phyloP scores from a whole-genome alignment of 2,113 vertebrate genomes.

The Oryzias javanicus region DNA sequence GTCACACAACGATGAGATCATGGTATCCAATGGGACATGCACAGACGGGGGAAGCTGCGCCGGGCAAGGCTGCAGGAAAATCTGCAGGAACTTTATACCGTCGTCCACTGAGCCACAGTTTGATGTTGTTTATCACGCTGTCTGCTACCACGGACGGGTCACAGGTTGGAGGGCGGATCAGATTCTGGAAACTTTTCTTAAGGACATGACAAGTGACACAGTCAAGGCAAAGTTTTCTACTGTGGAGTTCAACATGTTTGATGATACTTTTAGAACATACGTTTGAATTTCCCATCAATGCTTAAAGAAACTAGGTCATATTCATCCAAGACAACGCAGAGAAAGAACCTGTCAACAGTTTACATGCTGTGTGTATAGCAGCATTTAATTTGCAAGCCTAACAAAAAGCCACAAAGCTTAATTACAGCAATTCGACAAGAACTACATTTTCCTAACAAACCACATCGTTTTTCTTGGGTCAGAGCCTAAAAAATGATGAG shows the following conservation, averaged over 20 bases:
- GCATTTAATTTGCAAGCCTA: no score
- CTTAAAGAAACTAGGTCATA: no score
- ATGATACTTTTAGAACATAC: no score
- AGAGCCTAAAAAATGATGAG: no score
- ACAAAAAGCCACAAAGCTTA: no score
- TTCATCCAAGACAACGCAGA: no score
- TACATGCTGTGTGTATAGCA: no score
- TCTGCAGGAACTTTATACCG: constrained; percentile 58
- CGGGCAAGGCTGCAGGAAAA: constrained; percentile 49
- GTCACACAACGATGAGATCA: constrained; percentile 72
- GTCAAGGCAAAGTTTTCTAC: constrained; percentile 5
- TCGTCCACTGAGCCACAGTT: constrained; percentile 44
- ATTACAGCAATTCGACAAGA: no score
- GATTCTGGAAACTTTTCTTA: constrained; percentile 53
- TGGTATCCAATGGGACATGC: constrained; percentile 55
- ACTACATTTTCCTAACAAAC: no score
- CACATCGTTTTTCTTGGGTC: no score
- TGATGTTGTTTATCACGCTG: constrained; percentile 62
- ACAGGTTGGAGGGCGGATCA: constrained; percentile 28
- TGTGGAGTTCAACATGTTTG: not conserved
- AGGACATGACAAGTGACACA: constrained; percentile 40
- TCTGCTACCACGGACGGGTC: constrained; percentile 23
- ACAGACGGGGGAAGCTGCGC: constrained; percentile 29
- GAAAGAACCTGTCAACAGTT: no score
- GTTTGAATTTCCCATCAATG: no score